A percentile compares a stretch with the other conserved stretches of the same genome.
Evolutionary conservation across 2,113 vertebrate genomes (phyloP).

Genomic region (Apodemus speciosus): DNA sequence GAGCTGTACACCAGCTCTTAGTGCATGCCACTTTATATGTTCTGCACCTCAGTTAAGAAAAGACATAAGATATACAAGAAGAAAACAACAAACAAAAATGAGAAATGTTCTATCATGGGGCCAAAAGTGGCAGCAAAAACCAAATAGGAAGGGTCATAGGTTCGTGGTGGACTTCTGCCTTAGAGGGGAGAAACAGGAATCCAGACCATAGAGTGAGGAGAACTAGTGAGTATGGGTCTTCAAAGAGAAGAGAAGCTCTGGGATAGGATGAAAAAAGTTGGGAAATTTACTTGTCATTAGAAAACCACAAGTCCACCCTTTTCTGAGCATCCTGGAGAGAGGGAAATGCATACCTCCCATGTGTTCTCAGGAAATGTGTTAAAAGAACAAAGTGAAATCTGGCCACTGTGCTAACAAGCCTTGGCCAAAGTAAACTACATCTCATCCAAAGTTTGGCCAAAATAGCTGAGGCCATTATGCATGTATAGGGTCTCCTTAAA

Average conservation of each 20-base stretch:
- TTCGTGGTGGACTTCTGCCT: neutral
- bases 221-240: neutral
- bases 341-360: neutral
- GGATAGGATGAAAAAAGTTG: neutral
- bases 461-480: neutral
- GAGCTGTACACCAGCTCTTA: no score
- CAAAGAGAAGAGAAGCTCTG: neutral
- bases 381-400: slow-evolving; percentile 30
- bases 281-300: slow-evolving; percentile 38
- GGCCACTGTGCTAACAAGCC: neutral
- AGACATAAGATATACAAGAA: neutral
- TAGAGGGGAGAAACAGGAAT: neutral
- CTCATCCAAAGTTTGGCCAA: neutral
- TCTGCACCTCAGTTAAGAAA: neutral
- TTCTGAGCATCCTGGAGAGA: neutral
- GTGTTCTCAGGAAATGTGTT: neutral
- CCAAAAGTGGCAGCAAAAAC: neutral
- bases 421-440: slow-evolving; percentile 6
- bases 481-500: neutral
- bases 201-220: neutral
- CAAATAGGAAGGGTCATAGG: neutral
- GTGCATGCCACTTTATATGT: neutral
- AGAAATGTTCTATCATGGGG: neutral
- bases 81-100: neutral
- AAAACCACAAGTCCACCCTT: slow-evolving; percentile 24